phyloP scores from a whole-genome alignment of 2,797 vertebrate species.

The Onychomys arenicola region DNA sequence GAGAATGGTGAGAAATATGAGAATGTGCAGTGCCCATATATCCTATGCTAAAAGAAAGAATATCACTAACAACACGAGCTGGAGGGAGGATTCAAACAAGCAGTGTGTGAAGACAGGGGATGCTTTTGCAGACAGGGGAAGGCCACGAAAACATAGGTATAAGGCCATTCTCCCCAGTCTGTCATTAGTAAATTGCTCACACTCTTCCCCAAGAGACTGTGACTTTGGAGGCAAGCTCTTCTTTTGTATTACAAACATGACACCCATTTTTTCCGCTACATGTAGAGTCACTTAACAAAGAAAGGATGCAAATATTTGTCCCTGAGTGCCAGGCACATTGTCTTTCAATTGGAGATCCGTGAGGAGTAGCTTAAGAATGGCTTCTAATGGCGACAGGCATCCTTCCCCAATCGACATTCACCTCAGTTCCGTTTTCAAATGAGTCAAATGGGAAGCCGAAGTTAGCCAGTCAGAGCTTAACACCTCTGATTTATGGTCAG shows the following conservation, averaged over 20 bases:
- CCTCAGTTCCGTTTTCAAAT: slow-evolving; percentile 83
- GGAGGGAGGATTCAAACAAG: not conserved
- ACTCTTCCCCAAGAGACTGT: not conserved
- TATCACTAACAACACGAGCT: not conserved
- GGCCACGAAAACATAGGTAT: not conserved
- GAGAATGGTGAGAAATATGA: not conserved
- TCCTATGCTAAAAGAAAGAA: slow-evolving; percentile 12
- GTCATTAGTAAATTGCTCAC: not conserved
- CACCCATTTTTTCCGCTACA: slow-evolving; percentile 66
- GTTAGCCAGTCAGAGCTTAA: slow-evolving; percentile 84
- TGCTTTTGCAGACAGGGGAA: slow-evolving; percentile 21
- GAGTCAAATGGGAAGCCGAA: slow-evolving; percentile 82
- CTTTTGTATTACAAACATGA: slow-evolving; percentile 72
- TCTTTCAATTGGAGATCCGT: slow-evolving; percentile 77
- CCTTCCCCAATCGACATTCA: slow-evolving; percentile 77
- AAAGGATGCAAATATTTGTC: slow-evolving; percentile 81
- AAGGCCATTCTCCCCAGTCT: not conserved
- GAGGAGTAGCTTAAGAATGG: slow-evolving; percentile 68
- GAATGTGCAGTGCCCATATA: not conserved
- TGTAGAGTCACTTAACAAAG: slow-evolving; percentile 76
- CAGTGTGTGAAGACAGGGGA: not conserved
- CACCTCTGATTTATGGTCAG: slow-evolving; percentile 86
- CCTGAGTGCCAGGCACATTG: slow-evolving; percentile 74
- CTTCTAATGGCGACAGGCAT: slow-evolving; percentile 76
- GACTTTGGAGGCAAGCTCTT: slow-evolving; percentile 44